Evolutionary conservation across 2,888 invertebrate genomes (phyloP).

Genomic region (Himalopsyche tibetana): DNA sequence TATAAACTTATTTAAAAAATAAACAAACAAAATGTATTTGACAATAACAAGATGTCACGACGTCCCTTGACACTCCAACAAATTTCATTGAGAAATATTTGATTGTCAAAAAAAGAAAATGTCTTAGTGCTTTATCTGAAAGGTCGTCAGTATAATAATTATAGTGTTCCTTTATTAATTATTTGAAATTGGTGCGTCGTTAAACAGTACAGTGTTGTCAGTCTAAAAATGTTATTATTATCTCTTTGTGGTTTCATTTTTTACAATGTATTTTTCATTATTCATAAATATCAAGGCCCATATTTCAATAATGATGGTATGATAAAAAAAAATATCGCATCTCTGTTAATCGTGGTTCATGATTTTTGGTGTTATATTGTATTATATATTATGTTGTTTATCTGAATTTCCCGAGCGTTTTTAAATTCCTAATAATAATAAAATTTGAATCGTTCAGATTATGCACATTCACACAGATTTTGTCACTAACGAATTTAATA

Average conservation of each 20-base stretch:
- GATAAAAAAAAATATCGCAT: not conserved
- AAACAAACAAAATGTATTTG: too few species aligned
- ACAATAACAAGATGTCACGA: slow-evolving; percentile 13
- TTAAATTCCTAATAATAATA: too few species aligned
- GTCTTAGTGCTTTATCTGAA: slow-evolving; percentile 9
- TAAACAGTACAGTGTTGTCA: not conserved
- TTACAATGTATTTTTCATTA: not conserved
- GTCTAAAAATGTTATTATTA: not conserved
- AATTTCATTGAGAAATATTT: not conserved
- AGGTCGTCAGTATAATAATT: slow-evolving; percentile 3
- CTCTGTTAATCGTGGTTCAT: not conserved
- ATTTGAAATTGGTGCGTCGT: not conserved
- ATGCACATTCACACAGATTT: too few species aligned
- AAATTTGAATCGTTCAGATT: too few species aligned
- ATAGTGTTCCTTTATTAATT: slow-evolving; percentile 11
- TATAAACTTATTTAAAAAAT: too few species aligned
- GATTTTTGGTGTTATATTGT: not conserved
- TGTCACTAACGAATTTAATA: too few species aligned
- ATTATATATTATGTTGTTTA: too few species aligned
- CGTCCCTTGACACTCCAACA: not conserved
- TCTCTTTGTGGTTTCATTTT: not conserved
- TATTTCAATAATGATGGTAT: not conserved
- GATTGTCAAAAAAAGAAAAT: slow-evolving; percentile 5
- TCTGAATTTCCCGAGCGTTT: too few species aligned
- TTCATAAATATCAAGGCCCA: not conserved